Evolutionary conservation across 2,797 vertebrate genomes (phyloP), one percentile per base, ranked within the genome.

Genomic region (Sarcoramphus papa): DNA sequence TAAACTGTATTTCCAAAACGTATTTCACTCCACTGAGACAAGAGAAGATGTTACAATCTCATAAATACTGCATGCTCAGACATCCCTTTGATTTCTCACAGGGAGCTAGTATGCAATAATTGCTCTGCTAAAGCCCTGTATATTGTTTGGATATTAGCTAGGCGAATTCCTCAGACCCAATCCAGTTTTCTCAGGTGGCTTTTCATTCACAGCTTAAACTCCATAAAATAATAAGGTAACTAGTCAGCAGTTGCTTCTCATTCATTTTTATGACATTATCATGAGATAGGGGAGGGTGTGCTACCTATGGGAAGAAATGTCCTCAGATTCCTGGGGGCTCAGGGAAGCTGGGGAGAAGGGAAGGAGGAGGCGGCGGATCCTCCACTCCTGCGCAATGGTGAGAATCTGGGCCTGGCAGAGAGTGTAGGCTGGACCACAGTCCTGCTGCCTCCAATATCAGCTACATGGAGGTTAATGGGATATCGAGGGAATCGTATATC

Each of bases 31-130:
- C 88, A 63, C 64, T 6, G 56, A 85, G 63, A 88, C 64, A 86
- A 51, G 74, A 90, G 67, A 78, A 69, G 65, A 81, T 30, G 69
- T 84, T 91, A 59, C 43, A 76, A 7, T 73, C 87, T 93, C 68
- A 94, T 92, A 94, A 92, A 91, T 94, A 70, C 50, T 91, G 40
- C 79, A 90, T 37, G 63, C 54, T 63, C 74, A 90, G 45, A 82
- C 70, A 51, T 63, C 40, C 47, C 81, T 93, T 93, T 69, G 80
- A 88, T 92, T 96, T 85, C 84, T 93, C 80, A 12, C 62, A 60
- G 68, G 79, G 57, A 91, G 86, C 51, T 31, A 56, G 60, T 2
- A 24, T 30, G 75, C 69, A 64, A 5, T 45, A 78, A 63, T 33
- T 60, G 62, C 75, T 91, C 65, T 70, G 59, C 75, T 87, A 59